Conservation (phyloP, 2,888 invertebrate species). For the Cheilosia pagana region DNA sequence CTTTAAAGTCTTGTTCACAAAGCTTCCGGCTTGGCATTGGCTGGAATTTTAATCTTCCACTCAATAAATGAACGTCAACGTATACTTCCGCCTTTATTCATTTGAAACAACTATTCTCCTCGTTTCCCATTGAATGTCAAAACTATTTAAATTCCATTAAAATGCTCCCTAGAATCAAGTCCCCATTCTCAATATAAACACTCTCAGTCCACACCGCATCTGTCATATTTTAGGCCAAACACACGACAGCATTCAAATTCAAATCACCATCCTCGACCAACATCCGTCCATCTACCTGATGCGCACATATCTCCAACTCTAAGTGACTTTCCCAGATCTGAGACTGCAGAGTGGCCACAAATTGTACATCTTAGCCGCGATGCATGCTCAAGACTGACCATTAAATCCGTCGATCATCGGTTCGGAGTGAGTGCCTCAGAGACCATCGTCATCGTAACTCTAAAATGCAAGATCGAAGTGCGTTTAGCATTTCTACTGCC, state of each 20-base stretch:
- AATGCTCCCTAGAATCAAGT: not conserved
- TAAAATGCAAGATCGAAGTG: constrained; percentile 55
- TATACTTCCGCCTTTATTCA: too few species aligned
- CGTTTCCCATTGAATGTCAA: too few species aligned
- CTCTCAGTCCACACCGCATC: constrained; percentile 4
- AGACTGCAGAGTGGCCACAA: constrained; percentile 31
- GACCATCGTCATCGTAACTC: constrained; percentile 18
- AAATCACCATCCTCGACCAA: not conserved
- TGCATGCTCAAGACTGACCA: constrained; percentile 36
- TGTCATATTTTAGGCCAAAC: not conserved
- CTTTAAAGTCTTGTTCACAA: too few species aligned
- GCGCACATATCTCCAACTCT: constrained; percentile 20
- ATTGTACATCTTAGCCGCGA: constrained; percentile 39
- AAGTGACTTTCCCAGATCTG: constrained; percentile 40
- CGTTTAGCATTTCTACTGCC: constrained; percentile 22
- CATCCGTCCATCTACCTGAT: constrained; percentile 46
- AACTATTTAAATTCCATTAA: not conserved
- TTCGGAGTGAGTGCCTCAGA: constrained; percentile 23
- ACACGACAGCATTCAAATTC: not conserved
- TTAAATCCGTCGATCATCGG: constrained; percentile 51
- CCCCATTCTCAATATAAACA: not conserved
- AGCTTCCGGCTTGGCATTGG: too few species aligned
- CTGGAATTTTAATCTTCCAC: too few species aligned
- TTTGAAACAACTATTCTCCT: too few species aligned
- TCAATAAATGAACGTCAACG: too few species aligned